These are phyloP conservation scores for Caerostris darwini DNA, from an alignment of 1,140 invertebrate genomes.

Conservation along the genomic window DNA sequence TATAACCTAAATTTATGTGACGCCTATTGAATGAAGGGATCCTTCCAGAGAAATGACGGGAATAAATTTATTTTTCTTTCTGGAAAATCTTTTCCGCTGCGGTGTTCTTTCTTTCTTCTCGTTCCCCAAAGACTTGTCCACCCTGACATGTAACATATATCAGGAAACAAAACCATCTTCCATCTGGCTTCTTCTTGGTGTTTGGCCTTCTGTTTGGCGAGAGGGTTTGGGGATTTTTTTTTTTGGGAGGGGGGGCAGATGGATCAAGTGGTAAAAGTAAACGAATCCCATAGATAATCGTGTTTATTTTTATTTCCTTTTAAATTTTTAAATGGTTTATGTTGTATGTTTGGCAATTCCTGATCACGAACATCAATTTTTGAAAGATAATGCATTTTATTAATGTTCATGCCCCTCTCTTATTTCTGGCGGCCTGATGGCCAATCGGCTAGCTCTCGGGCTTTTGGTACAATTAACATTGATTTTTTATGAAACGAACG, in stretches of 20 bases:
- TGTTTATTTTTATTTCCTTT: background rate
- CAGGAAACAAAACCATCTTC: background rate
- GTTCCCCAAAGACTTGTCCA: conserved; percentile 54
- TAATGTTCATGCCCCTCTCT: too few species aligned
- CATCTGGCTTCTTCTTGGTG: conserved; percentile 10
- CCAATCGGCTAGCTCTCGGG: too few species aligned
- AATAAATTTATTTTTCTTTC: background rate
- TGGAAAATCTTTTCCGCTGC: background rate
- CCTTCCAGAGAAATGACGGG: conserved; percentile 8
- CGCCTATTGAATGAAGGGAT: background rate
- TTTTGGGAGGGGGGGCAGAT: background rate
- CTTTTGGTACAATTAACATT: too few species aligned
- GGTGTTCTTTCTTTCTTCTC: background rate
- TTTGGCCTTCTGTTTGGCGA: background rate
- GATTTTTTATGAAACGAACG: too few species aligned
- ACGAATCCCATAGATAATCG: background rate
- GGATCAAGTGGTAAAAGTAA: conserved; percentile 32
- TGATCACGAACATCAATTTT: too few species aligned
- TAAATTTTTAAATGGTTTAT: too few species aligned
- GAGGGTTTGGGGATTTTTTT: background rate
- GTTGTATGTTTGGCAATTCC: too few species aligned
- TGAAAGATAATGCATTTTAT: too few species aligned
- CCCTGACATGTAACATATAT: conserved; percentile 39
- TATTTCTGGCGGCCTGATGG: too few species aligned
- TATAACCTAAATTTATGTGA: conserved; percentile 44